phyloP scores from a whole-genome alignment of 2,113 vertebrate genomes.

The Platycercus adscitus region DNA sequence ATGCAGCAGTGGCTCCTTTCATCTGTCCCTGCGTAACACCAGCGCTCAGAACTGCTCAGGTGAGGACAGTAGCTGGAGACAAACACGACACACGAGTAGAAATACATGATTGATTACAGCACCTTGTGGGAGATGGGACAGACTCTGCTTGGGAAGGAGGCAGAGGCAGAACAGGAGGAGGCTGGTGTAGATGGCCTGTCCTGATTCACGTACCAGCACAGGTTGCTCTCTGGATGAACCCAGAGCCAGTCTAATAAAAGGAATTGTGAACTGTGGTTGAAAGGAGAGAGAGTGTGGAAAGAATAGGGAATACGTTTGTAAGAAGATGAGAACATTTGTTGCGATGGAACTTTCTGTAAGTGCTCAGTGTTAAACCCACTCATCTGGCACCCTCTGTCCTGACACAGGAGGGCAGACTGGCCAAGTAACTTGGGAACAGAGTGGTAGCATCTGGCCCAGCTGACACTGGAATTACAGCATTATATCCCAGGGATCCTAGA shows the following conservation, averaged over 20 bases:
- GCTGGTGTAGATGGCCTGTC: background rate
- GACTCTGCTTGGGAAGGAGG: background rate
- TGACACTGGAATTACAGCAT: background rate
- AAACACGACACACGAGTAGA: background rate
- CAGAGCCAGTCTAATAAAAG: background rate
- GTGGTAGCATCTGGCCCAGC: background rate
- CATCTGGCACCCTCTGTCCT: background rate
- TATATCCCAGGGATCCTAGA: fast-evolving
- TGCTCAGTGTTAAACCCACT: background rate
- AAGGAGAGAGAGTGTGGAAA: background rate
- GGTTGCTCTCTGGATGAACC: background rate
- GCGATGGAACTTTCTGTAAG: background rate
- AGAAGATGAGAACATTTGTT: background rate
- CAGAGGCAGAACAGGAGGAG: background rate
- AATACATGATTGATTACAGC: background rate
- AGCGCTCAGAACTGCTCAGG: background rate
- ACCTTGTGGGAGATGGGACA: background rate
- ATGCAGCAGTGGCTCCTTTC: background rate
- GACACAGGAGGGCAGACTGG: background rate
- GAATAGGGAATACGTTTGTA: background rate
- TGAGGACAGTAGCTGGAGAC: background rate
- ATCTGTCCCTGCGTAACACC: background rate
- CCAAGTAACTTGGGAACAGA: background rate
- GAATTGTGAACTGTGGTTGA: fast-evolving
- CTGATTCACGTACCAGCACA: background rate